phyloP scores from a whole-genome alignment of 2,888 invertebrate genomes.

The Laothoe populi region DNA sequence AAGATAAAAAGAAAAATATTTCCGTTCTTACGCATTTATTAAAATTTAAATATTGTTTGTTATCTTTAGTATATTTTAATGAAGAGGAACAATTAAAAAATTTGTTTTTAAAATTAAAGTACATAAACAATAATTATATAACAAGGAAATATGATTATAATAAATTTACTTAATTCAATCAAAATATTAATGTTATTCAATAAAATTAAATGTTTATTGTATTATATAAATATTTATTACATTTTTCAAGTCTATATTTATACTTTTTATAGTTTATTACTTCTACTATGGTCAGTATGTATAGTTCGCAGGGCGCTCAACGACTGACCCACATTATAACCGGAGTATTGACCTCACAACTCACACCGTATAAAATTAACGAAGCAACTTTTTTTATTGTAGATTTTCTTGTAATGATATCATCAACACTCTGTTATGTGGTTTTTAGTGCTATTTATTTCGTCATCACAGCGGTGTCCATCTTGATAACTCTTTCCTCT shows the following conservation, averaged over 20 bases:
- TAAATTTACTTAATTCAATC: too few species aligned
- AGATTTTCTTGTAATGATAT: conserved; percentile 36
- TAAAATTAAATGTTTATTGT: too few species aligned
- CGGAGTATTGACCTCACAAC: conserved; percentile 67
- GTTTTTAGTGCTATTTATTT: conserved; percentile 26
- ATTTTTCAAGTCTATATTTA: too few species aligned
- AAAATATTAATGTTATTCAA: too few species aligned
- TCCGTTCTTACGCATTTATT: conserved; percentile 6
- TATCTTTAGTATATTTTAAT: too few species aligned
- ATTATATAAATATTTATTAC: too few species aligned
- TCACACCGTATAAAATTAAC: conserved; percentile 56
- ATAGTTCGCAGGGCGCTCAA: conserved; percentile 50
- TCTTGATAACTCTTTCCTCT: background rate
- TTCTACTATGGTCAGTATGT: conserved; percentile 28
- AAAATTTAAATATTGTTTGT: background rate
- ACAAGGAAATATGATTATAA: too few species aligned
- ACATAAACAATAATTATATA: too few species aligned
- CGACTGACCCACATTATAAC: conserved; percentile 61
- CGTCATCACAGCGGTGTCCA: background rate
- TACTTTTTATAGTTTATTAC: conserved; percentile 22
- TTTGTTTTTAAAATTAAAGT: too few species aligned
- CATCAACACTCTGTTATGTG: conserved; percentile 27
- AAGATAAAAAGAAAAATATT: background rate
- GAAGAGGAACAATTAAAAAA: too few species aligned
- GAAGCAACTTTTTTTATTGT: conserved; percentile 57